Evolutionary conservation across 2,113 vertebrate genomes (phyloP), one percentile per base, ranked within the genome.

Genomic region (Chionodraco myersi): DNA sequence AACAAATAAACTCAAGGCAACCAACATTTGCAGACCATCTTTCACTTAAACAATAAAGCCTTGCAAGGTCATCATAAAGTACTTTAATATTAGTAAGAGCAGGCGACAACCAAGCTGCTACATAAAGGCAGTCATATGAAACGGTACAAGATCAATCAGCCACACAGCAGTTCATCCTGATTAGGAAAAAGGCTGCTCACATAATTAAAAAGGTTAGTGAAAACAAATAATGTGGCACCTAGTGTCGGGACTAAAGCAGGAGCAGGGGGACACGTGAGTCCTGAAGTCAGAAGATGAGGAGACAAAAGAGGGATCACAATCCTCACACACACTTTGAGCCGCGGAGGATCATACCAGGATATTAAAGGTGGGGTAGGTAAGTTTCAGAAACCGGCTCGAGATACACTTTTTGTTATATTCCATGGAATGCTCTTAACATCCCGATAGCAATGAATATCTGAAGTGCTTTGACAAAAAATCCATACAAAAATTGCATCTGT

Each of bases 251-350:
- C 49, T 51, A 71, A 48, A 77, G 36, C 34, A 47, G 26, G 26
- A 23, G 60, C 48, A 51, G 48, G 61, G 58, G 65, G 21, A n/a
- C 2, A 41, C 48, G 56, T 21, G 44, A 23, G 61, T 47, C 11
- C 23, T 52, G 47, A 53, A 77, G 79, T 80, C 64, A 86, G 81
- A 76, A 76, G 78, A 83, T 68, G 67, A 73, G 72, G 79, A 79
- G 51, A 83, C 66, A 23, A 86, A 84, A 82, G 89, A 74, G 56
- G 82, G 76, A 77, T 89, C 85, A 75, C 51, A 30, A 13, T 79
- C 84, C 73, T 73, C 72, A 84, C 79, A 84, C 84, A 88, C 80
- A 77, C 77, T 79, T 72, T 74, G 86, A 63, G 76, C 63, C 82
- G 75, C 36, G 41, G 57, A 83, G 78, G 75, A 82, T 76, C 81